Evolutionary conservation across 2,113 vertebrate genomes (phyloP).

Genomic region (Bagarius yarrelli): DNA sequence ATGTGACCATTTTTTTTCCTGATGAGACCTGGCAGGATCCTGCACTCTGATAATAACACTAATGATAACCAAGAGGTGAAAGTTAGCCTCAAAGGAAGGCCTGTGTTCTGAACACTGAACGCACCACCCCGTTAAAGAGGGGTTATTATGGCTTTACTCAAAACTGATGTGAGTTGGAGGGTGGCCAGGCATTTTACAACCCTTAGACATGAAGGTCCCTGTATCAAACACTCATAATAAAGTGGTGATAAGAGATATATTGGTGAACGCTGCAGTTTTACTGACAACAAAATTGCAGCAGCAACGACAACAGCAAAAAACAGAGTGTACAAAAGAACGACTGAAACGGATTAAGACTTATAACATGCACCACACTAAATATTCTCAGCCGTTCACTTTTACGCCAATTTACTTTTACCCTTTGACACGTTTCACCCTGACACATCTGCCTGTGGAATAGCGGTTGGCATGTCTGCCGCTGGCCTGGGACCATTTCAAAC

Average conservation of each 20-base stretch:
- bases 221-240: slow-evolving; percentile 20
- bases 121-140: slow-evolving; percentile 34
- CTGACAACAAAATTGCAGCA: not conserved
- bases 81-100: slow-evolving; percentile 43
- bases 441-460: slow-evolving; percentile 14
- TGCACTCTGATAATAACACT: slow-evolving; percentile 57
- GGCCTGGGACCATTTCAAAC: slow-evolving; percentile 12
- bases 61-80: slow-evolving; percentile 66
- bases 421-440: not conserved
- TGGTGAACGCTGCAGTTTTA: not conserved
- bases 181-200: slow-evolving; percentile 40
- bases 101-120: slow-evolving; percentile 29
- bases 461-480: not conserved
- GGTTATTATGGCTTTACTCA: slow-evolving; percentile 56
- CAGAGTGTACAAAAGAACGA: not conserved
- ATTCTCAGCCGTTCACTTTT: not conserved
- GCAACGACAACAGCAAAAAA: not conserved
- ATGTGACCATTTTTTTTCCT: slow-evolving; percentile 50
- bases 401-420: not conserved
- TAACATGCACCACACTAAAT: not conserved
- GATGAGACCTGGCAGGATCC: slow-evolving; percentile 51
- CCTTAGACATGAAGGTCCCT: slow-evolving; percentile 30
- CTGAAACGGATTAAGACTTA: slow-evolving; percentile 1
- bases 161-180: slow-evolving; percentile 49
- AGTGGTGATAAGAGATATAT: slow-evolving; percentile 13